Evolutionary conservation across 2,888 invertebrate species (phyloP).

Genomic region (Clitarchus hookeri): DNA sequence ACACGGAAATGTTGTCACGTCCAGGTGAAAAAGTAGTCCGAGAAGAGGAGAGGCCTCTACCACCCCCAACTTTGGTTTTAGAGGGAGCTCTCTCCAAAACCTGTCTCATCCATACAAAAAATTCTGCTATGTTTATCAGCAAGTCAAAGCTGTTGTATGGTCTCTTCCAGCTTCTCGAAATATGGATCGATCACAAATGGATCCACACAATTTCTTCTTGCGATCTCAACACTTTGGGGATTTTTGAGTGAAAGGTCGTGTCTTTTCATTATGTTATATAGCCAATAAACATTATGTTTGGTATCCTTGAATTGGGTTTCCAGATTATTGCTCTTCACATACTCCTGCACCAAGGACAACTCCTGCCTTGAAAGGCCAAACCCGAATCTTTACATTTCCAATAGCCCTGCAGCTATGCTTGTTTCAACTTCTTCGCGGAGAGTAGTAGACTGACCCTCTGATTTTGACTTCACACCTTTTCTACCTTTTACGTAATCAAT

Average conservation of each 20-base stretch:
- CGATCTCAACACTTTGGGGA: background rate
- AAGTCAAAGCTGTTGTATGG: background rate
- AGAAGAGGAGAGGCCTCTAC: background rate
- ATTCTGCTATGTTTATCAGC: background rate
- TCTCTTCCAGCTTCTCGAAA: background rate
- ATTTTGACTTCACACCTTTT: background rate
- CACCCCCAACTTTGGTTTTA: background rate
- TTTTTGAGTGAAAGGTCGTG: background rate
- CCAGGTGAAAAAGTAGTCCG: background rate
- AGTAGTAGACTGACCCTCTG: background rate
- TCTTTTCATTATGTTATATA: background rate
- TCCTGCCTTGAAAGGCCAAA: background rate
- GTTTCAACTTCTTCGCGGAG: background rate
- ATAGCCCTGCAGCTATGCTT: background rate
- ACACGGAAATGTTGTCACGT: conserved; percentile 3
- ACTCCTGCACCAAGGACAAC: background rate
- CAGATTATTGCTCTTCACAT: background rate
- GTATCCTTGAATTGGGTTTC: background rate
- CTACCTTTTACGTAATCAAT: background rate
- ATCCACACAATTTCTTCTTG: background rate
- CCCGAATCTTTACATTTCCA: background rate
- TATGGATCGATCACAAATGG: background rate
- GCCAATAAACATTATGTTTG: background rate
- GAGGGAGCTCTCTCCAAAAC: background rate
- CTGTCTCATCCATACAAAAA: background rate